These are phyloP conservation scores for Anser cygnoides DNA, from an alignment of 2,113 vertebrate species.

Conservation along the genomic window DNA sequence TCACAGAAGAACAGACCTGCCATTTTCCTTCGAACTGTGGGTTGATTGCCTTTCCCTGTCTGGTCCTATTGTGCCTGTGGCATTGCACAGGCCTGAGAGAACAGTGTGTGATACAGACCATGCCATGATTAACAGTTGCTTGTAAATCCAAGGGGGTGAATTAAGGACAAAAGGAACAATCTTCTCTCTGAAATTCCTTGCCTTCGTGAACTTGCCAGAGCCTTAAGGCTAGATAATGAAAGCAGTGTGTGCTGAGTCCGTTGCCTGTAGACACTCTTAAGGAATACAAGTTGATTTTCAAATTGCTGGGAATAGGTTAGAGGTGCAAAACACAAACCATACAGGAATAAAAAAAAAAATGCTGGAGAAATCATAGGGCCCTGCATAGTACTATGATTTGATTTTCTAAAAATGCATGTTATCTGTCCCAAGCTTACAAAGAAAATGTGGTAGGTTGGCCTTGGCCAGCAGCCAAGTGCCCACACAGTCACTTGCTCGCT, in stretches of 20 bases:
- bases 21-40: not conserved
- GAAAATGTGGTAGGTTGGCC: not conserved
- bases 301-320: not conserved
- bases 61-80: not conserved
- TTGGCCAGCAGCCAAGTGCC: not conserved
- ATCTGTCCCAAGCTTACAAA: not conserved
- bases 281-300: not conserved
- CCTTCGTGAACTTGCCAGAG: not conserved
- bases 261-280: constrained; percentile 9
- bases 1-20: not conserved
- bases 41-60: not conserved
- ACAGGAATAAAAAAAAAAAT: not conserved
- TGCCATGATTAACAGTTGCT: not conserved
- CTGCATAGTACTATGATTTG: not conserved
- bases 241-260: not conserved
- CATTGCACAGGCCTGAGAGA: not conserved
- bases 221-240: constrained; percentile 28
- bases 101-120: not conserved
- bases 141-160: constrained; percentile 6
- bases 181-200: not conserved
- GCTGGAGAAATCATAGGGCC: not conserved
- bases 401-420: not conserved
- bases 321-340: not conserved
- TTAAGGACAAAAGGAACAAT: constrained; percentile 45
- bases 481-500: not conserved